Base-by-base conservation (phyloP, 2,797 vertebrate genomes). In the Erpetoichthys calabaricus region DNA sequence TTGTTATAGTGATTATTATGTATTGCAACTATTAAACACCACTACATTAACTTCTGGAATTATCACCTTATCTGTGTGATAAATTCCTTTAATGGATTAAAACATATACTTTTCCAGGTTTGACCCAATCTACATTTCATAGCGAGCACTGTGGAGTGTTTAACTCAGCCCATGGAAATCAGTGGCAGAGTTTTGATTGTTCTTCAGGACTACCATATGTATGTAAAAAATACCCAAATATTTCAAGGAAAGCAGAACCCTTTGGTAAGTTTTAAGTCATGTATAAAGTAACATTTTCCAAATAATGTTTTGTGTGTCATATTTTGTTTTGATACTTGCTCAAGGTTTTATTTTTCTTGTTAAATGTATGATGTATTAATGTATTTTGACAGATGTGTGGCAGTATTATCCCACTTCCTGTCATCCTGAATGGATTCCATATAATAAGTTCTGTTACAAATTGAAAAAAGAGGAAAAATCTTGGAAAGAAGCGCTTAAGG, bases 141-240 rank as follows among this genome's bases (percentile, higher is more conserved):
- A 77, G 84, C 73, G 73, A 81, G 56, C 77, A 70, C 57, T 98
- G 94, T 71, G 90, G 86, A 4, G 80, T 86, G 44, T 88, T 89
- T 67, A 88, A 80, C 69, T 80, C 89, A 0, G 73, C 73, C 45
- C 50, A 68, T 43, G 66, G 70, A 10, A 73, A 77, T 3, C 65
- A 74, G 57, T 97, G 93, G 93, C 81, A 76, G 63, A 92, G 80
- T 65, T 75, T 83, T 6, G 71, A 76, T 6, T 97, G 94, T 71
- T 85, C 90, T 53, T 83, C 84, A 4, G 76, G 81, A 42, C 77
- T 95, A 67, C 91, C 94, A 59, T 98, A 95, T 65, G 61, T 93
- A 62, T 97, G 94, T 73, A 93, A 97, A 80, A 95, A 93, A 77
- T 77, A 80, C 2, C 75, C 82, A 10, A 89, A 87, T 55, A 60